phyloP scores from a whole-genome alignment of 30 jellyfish, hydroid and myxozoan species.

The Cassiopea xamachana region DNA sequence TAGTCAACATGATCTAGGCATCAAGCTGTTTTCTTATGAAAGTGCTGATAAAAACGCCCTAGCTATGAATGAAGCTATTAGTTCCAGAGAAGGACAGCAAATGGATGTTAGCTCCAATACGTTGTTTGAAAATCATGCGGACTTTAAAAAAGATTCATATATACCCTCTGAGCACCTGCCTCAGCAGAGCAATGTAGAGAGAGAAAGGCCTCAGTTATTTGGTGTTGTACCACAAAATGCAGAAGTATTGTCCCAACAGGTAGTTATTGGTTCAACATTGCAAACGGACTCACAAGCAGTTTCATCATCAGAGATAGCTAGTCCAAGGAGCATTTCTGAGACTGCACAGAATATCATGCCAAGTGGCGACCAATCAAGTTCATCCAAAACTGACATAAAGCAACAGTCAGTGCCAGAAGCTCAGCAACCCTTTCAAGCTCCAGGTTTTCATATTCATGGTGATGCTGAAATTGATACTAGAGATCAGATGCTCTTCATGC shows the following conservation, averaged over 20 bases:
- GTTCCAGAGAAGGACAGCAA: neutral
- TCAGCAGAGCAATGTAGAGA: neutral
- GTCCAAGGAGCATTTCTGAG: neutral
- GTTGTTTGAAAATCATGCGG: neutral
- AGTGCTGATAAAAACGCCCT: neutral
- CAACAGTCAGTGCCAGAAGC: neutral
- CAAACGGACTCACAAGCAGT: neutral
- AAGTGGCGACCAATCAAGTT: neutral
- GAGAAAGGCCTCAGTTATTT: neutral
- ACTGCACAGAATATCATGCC: neutral
- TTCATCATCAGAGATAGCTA: neutral
- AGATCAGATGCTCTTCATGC: too few relatives aligned
- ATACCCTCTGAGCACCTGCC: neutral
- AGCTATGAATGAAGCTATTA: neutral
- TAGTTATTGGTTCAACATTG: neutral
- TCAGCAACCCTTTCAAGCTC: neutral
- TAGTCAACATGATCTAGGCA: neutral
- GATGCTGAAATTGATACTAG: too few relatives aligned
- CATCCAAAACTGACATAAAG: neutral
- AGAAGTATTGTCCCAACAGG: neutral
- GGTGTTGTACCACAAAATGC: neutral
- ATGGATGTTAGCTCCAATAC: neutral
- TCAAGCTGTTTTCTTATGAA: slow-evolving; percentile 5
- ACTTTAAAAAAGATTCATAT: neutral
- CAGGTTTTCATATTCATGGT: too few relatives aligned